Evolutionary conservation across 2,113 vertebrate genomes (phyloP), one percentile per base, ranked within the genome.

Genomic region (Euleptes europaea): DNA sequence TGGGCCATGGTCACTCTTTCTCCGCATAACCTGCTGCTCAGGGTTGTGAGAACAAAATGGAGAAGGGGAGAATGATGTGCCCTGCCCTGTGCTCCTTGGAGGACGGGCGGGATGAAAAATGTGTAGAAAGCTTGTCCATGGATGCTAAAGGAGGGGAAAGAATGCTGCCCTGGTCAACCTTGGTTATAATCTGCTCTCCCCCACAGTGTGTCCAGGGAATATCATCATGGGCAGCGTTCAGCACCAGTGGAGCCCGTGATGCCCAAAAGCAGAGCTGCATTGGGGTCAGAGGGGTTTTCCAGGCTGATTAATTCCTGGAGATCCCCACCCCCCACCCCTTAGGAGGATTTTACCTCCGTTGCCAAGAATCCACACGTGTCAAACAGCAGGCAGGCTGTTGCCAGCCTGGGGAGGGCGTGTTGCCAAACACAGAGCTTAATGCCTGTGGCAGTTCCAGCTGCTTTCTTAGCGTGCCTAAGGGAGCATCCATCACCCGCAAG

Each of bases 291-390:
- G 65, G 38, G 70, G 51, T 71, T 78, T 84, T 86, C 73, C 84
- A 44, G 82, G 49, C 44, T 88, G 66, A 74, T 70, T 87, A 73
- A 87, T 85, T 88, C n/a, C 78, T 21, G 65, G n/a, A 54, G 73
- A 88, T 90, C 67, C 81, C 51, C 4, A 12, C 3, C 15, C 80
- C 28, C 38, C 65, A 67, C 76, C 49, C 6, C 54, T 47, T 72
- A 49, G 60, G 57, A 78, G 77, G 38, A 67, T 76, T 88, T 79
- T 35, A n/a, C 49, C 60, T 47, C 11, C 9, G 4, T 31, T 84
- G 86, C 84, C 86, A 86, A 76, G 60, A 80, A 86, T 51, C 57
- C 85, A 88, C 79, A 82, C 69, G 73, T 82, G 82, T 82, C 78
- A 54, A 44, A 63, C 74, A 70, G 84, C 87, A 70, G 82, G 57